Percentiles rank a stretch among this genome's conserved stretches.
phyloP scores from a whole-genome alignment of 2,113 vertebrate genomes.

The Ageneiosus marmoratus region DNA sequence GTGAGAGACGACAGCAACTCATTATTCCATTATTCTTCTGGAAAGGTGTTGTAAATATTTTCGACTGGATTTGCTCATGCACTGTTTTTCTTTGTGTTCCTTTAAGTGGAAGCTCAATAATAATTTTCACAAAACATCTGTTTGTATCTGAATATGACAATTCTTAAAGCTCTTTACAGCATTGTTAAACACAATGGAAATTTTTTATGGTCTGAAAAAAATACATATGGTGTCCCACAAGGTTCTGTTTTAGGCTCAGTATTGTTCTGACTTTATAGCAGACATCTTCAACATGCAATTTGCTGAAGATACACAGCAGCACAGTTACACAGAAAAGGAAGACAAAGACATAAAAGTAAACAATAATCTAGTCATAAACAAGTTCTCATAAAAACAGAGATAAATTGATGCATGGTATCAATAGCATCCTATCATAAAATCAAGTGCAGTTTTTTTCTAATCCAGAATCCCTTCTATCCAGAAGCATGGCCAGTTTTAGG shows the following conservation, averaged over 20 bases:
- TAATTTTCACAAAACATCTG: not conserved
- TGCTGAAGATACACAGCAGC: not conserved
- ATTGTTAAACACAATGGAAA: not conserved
- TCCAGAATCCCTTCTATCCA: not conserved
- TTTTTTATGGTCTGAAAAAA: not conserved
- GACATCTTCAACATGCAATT: not conserved
- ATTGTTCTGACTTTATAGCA: not conserved
- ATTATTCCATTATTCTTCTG: not conserved
- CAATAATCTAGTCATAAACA: not conserved
- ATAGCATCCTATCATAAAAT: not conserved
- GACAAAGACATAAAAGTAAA: not conserved
- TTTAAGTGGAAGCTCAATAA: not conserved
- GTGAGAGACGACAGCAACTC: not conserved
- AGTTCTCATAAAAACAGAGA: too few species aligned
- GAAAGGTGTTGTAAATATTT: too few species aligned
- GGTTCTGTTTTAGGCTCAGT: conserved; percentile 7
- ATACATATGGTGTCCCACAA: conserved; percentile 11
- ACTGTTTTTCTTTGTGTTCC: too few species aligned
- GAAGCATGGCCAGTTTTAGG: not conserved
- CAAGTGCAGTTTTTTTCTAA: not conserved
- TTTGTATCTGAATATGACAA: not conserved
- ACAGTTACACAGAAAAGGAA: not conserved
- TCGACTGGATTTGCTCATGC: not conserved
- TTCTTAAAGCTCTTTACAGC: not conserved
- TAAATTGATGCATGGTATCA: not conserved